Evolutionary conservation across 2,113 vertebrate species (phyloP).

Genomic region (Salvator merianae): DNA sequence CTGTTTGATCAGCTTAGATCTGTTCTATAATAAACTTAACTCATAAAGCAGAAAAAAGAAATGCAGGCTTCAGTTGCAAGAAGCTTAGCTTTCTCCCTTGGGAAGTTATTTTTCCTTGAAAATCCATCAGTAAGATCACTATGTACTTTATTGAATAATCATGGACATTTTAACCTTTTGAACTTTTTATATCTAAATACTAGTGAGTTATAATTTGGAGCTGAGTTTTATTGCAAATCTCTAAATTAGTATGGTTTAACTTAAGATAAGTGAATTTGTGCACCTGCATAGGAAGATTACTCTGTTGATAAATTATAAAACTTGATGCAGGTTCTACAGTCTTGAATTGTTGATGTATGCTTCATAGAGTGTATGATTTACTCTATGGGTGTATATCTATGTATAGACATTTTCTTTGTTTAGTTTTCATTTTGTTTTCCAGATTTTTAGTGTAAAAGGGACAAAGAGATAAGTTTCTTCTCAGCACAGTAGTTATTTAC

Average conservation of each 20-base stretch:
- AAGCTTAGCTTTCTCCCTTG: neutral
- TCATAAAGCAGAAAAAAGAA: neutral
- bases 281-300: accelerated
- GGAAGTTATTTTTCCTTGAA: too few relatives aligned
- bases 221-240: neutral
- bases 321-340: neutral
- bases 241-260: accelerated
- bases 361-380: neutral
- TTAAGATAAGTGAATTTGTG: neutral
- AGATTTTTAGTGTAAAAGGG: neutral
- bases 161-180: neutral
- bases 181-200: neutral
- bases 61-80: neutral
- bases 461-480: neutral
- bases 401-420: neutral
- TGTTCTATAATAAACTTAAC: conserved; percentile 8
- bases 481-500: neutral
- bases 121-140: neutral
- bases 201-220: neutral
- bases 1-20: neutral
- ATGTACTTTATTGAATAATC: neutral
- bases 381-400: neutral
- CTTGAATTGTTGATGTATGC: neutral
- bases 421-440: neutral
- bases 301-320: neutral